Evolutionary conservation across 2,113 vertebrate species (phyloP).

Genomic region (Pogonocichla stellata): DNA sequence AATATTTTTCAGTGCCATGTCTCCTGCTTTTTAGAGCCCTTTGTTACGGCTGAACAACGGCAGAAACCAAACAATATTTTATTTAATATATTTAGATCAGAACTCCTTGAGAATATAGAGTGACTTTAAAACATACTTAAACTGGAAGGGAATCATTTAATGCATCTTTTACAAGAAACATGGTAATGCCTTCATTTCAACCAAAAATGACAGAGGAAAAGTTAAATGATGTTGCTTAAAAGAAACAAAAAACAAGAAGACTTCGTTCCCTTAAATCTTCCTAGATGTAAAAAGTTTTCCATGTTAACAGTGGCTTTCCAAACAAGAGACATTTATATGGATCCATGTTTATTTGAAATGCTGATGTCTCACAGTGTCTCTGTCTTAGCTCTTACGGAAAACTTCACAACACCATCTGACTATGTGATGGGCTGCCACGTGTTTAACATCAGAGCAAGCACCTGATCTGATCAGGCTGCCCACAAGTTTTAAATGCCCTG

Average conservation of each 20-base stretch:
- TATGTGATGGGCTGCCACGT: not conserved
- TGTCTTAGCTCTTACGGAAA: not conserved
- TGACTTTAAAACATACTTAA: not conserved
- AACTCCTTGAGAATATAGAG: not conserved
- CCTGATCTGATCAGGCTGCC: not conserved
- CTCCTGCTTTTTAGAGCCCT: not conserved
- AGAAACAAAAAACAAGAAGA: not conserved
- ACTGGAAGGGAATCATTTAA: not conserved
- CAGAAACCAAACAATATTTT: not conserved
- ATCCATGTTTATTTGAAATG: not conserved
- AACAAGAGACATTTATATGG: not conserved
- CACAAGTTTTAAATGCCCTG: not conserved
- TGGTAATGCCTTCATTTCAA: not conserved
- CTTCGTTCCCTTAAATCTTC: not conserved
- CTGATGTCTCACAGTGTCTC: not conserved
- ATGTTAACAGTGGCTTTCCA: not conserved
- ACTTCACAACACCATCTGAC: not conserved
- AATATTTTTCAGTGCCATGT: conserved; percentile 3
- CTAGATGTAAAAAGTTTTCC: not conserved
- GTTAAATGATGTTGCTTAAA: not conserved
- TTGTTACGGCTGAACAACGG: not conserved
- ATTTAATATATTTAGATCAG: not conserved
- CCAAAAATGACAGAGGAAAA: not conserved
- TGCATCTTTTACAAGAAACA: not conserved
- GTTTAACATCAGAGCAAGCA: not conserved